Conservation (phyloP, 2,113 vertebrate genomes). For the Daboia siamensis region DNA sequence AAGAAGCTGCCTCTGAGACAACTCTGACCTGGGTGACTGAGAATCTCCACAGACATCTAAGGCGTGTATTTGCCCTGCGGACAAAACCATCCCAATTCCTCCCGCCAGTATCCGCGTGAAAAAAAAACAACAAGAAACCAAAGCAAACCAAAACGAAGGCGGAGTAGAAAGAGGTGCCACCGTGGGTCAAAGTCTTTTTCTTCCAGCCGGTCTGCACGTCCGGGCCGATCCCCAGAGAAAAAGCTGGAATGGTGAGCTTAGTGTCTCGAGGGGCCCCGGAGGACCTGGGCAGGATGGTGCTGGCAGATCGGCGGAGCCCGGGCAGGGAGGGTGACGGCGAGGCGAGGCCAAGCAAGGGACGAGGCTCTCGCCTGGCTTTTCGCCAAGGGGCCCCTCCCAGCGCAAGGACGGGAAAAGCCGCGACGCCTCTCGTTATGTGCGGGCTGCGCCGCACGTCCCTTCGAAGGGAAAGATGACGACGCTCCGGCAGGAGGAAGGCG, state of each 20-base stretch:
- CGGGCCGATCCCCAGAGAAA: neutral
- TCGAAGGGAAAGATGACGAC: neutral
- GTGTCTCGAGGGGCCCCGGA: neutral
- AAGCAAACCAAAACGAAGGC: neutral
- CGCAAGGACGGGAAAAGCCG: neutral
- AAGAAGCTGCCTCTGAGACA: neutral
- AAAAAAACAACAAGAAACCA: too few species aligned
- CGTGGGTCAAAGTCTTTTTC: neutral
- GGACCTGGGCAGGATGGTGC: neutral
- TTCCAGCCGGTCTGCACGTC: neutral
- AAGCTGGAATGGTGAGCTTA: neutral
- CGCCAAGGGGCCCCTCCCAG: neutral
- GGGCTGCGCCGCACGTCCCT: neutral
- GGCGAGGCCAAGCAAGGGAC: neutral
- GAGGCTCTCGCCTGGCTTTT: neutral
- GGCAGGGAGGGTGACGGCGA: neutral
- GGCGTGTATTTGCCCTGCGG: neutral
- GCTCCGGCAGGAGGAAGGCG: neutral
- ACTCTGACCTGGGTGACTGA: neutral
- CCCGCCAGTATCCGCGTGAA: neutral
- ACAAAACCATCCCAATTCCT: too few species aligned
- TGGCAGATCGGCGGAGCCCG: neutral
- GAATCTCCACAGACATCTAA: neutral
- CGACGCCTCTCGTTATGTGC: neutral
- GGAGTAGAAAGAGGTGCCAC: neutral